A percentile compares a stretch with the other conserved stretches of the same genome.
phyloP scores from a whole-genome alignment of 2,113 vertebrate species.

The Sitta europaea region DNA sequence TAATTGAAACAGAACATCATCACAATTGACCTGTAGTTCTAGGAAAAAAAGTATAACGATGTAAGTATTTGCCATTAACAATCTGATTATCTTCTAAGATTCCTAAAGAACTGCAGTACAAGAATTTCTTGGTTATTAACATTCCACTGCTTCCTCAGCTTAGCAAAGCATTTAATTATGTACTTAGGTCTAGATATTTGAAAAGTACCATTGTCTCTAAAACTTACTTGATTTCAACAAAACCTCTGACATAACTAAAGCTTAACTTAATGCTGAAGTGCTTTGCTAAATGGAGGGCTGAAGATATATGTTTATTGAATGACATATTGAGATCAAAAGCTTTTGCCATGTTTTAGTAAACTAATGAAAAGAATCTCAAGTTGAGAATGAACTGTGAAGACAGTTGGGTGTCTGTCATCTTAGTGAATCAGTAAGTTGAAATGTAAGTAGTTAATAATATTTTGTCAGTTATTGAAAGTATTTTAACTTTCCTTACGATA shows the following conservation, averaged over 20 bases:
- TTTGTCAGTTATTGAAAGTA: neutral
- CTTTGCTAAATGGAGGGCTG: neutral
- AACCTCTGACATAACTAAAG: neutral
- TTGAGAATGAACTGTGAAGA: neutral
- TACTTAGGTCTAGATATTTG: neutral
- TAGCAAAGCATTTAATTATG: neutral
- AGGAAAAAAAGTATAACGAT: neutral
- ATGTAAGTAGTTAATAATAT: neutral
- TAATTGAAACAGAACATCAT: neutral
- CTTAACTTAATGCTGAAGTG: neutral
- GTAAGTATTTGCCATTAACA: neutral
- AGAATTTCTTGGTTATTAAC: neutral
- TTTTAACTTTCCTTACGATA: neutral
- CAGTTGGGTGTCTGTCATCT: neutral
- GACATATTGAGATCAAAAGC: neutral
- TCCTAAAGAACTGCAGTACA: neutral
- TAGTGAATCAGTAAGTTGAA: neutral
- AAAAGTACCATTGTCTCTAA: neutral
- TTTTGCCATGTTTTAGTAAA: neutral
- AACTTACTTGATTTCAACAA: neutral
- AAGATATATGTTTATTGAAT: neutral
- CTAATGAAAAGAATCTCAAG: neutral
- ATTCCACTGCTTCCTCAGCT: neutral
- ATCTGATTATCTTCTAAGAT: neutral
- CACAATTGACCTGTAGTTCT: neutral